Percentiles rank a stretch among this genome's conserved stretches.
Evolutionary conservation across 2,113 vertebrate species (phyloP).

Genomic region (Poeciliopsis retropinna): DNA sequence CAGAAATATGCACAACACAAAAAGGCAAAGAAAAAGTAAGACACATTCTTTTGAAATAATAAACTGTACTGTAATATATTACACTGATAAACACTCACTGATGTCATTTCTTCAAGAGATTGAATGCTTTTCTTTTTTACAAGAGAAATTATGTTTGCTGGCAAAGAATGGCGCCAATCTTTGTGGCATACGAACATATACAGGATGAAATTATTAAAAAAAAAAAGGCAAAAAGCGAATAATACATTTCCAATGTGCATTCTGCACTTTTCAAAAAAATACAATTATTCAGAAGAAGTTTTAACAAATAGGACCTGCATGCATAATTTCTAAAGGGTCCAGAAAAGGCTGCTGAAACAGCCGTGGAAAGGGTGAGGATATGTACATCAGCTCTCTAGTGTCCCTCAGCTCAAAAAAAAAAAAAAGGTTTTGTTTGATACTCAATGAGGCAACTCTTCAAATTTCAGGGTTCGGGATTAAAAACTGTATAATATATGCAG

Average conservation of each 20-base stretch:
- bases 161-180: constrained; percentile 77
- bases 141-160: constrained; percentile 76
- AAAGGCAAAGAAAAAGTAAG: constrained; percentile 82
- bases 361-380: constrained; percentile 74
- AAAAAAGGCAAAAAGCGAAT: constrained; percentile 80
- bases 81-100: constrained; percentile 90
- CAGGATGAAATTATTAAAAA: constrained; percentile 70
- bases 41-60: constrained; percentile 84
- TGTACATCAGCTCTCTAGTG: constrained; percentile 75
- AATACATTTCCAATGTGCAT: constrained; percentile 78
- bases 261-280: constrained; percentile 75
- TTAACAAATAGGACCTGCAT: constrained; percentile 81
- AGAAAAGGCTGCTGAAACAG: constrained; percentile 67
- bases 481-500: constrained; percentile 85
- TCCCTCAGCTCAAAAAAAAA: constrained; percentile 55
- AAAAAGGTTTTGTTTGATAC: constrained; percentile 37
- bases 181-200: constrained; percentile 65
- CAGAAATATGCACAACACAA: constrained; percentile 90
- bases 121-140: constrained; percentile 82
- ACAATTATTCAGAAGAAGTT: constrained; percentile 80
- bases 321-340: constrained; percentile 74
- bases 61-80: constrained; percentile 85
- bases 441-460: constrained; percentile 64
- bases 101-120: constrained; percentile 85
- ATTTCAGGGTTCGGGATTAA: constrained; percentile 61